A percentile compares a stretch with the other conserved stretches of the same genome.
phyloP scores from a whole-genome alignment of 2,113 vertebrate genomes.

The Lasiurus borealis region DNA sequence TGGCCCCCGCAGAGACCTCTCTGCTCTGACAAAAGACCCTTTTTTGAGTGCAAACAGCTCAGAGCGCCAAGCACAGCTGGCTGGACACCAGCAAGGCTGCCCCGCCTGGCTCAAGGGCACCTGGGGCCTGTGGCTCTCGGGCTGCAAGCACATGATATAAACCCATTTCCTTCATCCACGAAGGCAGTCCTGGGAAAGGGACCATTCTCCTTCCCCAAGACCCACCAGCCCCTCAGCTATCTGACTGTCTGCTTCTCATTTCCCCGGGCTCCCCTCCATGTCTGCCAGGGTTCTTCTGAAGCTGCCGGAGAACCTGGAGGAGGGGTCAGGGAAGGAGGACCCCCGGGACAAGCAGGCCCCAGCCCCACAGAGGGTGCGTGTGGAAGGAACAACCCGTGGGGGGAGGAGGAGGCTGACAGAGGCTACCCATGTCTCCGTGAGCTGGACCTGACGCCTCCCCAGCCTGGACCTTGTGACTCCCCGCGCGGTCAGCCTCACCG shows the following conservation, averaged over 20 bases:
- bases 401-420: background rate
- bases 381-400: background rate
- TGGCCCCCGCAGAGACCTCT: background rate
- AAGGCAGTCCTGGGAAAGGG: background rate
- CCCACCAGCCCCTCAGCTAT: background rate
- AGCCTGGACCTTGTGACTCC: background rate
- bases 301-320: background rate
- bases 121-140: background rate
- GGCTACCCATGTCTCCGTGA: background rate
- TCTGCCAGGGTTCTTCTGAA: background rate
- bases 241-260: too few relatives aligned
- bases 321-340: background rate
- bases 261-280: too few relatives aligned
- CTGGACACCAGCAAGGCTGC: background rate
- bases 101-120: background rate
- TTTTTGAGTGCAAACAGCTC: too few relatives aligned
- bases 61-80: background rate
- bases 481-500: background rate
- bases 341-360: background rate
- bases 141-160: background rate
- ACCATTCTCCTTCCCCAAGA: background rate
- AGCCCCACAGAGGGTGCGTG: rapidly evolving
- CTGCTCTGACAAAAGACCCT: background rate
- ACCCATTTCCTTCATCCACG: background rate
- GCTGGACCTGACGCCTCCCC: rapidly evolving